Base-by-base conservation (phyloP, 2,113 vertebrate genomes). In the Pseudopipra pipra region DNA sequence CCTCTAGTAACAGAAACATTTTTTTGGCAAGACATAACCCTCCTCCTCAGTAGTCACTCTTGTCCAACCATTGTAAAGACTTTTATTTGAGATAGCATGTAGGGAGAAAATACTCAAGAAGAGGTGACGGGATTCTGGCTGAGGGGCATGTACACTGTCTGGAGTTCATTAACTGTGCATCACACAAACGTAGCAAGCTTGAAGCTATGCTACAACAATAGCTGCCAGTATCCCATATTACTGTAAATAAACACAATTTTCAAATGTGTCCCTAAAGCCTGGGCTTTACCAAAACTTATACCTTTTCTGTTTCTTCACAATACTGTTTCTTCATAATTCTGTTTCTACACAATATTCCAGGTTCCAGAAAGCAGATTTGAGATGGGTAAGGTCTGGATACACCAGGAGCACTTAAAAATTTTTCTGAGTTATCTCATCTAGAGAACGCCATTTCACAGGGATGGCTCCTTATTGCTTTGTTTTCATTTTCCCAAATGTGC, bases 11-110 rank as follows among this genome's bases (percentile, higher is more conserved):
- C 6, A 67, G 47, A 85, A 75, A 13, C 5, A 70, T 11, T 9
- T 5, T 6, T 18, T 30, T 82, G 31, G 41, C 20, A n/a, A 19
- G 14, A 39, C 24, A 66, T 59, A 51, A 11, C 0, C 0, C 13
- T 14, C 6, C 2, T 70, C 9, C 5, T 35, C 14, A 14, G 15
- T 35, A 61, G 30, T 52, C 8, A 33, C 4, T 23, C 46, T 56
- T 73, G 51, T 63, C 25, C 43, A 44, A 31, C 25, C 6, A 6
- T 12, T 43, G 9, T 47, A 66, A 87, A 81, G n/a, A 44, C 18
- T 41, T 70, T 6, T 43, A 47, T 66, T 56, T 74, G 27, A 61
- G 62, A 41, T 2, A 49, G n/a, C 3, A 33, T 16, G 2, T 13
- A 49, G 14, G 12, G 61, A 85, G 12, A 71, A 70, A 66, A 51